These are phyloP conservation scores for Trilocha varians DNA, from an alignment of 2,888 invertebrate species.

Conservation along the genomic window DNA sequence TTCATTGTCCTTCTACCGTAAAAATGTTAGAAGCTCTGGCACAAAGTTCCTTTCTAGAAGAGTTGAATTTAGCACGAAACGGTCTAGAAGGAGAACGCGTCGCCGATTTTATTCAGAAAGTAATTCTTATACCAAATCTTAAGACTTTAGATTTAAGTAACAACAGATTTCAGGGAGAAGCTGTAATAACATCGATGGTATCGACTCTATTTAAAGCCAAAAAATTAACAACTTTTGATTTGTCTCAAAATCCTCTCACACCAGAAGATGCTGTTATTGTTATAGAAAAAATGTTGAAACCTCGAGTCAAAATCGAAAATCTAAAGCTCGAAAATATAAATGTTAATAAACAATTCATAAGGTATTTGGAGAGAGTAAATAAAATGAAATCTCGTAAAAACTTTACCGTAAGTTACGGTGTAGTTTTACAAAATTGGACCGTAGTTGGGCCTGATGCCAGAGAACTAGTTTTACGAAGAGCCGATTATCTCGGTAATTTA, in stretches of 20 bases:
- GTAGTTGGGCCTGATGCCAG: conserved; percentile 24
- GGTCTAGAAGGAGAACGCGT: conserved; percentile 23
- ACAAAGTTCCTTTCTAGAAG: conserved; percentile 19
- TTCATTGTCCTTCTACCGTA: conserved; percentile 15
- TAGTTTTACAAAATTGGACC: conserved; percentile 23
- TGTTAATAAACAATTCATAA: conserved; percentile 25
- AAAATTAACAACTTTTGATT: conserved; percentile 24
- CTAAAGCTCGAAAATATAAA: conserved; percentile 25
- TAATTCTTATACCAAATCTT: conserved; percentile 23
- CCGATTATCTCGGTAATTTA: conserved; percentile 21
- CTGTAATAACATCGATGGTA: conserved; percentile 19
- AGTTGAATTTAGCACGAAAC: conserved; percentile 33
- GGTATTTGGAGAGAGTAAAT: conserved; percentile 20
- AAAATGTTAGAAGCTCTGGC: conserved; percentile 25
- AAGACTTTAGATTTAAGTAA: conserved; percentile 25
- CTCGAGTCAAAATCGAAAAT: conserved; percentile 25
- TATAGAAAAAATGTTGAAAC: conserved; percentile 23
- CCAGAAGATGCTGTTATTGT: conserved; percentile 21
- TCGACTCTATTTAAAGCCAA: conserved; percentile 20
- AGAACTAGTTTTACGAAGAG: conserved; percentile 25
- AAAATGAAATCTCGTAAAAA: conserved; percentile 23
- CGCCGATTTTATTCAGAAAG: conserved; percentile 19
- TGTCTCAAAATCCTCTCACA: conserved; percentile 34
- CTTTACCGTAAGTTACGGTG: conserved; percentile 23
- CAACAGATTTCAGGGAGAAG: conserved; percentile 25